A percentile compares a stretch with the other conserved stretches of the same genome.
phyloP scores from a whole-genome alignment of 1,140 invertebrate genomes.

The Meloidogyne chitwoodi region DNA sequence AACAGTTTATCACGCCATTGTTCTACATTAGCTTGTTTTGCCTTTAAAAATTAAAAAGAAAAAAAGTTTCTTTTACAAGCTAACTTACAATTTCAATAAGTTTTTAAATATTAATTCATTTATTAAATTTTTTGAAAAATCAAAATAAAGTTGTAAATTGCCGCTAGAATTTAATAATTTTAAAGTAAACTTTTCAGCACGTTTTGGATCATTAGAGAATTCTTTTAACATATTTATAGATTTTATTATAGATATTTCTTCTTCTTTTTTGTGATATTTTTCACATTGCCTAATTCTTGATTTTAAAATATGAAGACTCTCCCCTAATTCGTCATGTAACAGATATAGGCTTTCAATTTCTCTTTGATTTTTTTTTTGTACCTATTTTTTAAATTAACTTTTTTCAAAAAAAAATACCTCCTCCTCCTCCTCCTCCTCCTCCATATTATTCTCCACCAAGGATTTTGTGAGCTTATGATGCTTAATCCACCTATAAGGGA shows the following conservation, averaged over 20 bases:
- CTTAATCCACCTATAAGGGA: too few species aligned
- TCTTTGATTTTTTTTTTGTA: too few species aligned
- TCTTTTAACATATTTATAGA: constrained; percentile 44
- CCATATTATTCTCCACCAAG: too few species aligned
- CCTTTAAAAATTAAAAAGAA: constrained; percentile 17
- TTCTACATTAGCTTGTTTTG: constrained; percentile 11
- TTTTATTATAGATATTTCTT: constrained; percentile 27
- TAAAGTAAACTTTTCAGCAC: constrained; percentile 53
- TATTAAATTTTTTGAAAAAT: constrained; percentile 94
- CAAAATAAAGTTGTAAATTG: constrained; percentile 69
- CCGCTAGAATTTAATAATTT: constrained; percentile 46
- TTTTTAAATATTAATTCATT: constrained; percentile 72
- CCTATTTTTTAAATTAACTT: too few species aligned
- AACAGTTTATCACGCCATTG: constrained; percentile 71
- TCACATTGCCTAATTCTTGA: too few species aligned
- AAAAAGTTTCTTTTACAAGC: constrained; percentile 3
- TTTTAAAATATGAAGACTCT: too few species aligned
- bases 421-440: too few species aligned
- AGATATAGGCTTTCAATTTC: too few species aligned
- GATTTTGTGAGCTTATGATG: too few species aligned
- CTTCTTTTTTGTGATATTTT: too few species aligned
- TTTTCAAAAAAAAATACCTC: too few species aligned
- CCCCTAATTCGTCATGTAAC: too few species aligned
- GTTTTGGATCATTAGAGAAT: constrained; percentile 46
- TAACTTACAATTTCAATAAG: constrained; percentile 73